Evolutionary conservation across 2,888 invertebrate genomes (phyloP), one percentile per base, ranked within the genome.

Genomic region (Xestia rhomboidea): DNA sequence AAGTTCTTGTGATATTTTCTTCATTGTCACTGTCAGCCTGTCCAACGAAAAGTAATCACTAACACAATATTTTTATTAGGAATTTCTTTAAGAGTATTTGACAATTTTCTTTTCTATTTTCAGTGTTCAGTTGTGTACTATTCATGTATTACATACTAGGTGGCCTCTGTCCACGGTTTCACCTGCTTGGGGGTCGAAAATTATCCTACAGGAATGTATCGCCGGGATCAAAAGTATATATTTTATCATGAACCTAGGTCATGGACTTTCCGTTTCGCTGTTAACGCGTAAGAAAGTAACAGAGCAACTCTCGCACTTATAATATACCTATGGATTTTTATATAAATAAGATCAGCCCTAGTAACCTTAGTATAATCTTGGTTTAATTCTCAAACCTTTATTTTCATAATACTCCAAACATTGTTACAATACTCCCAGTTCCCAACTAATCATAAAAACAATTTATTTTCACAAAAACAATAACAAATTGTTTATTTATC

Each of bases 31-130:
- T 13, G 67, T 38, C 49, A 6, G 44, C 11, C 18, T 63, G n/a
- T 60, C 51, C 18, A 57, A 57, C 46, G 49, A n/a, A 76, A 69
- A 77, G 10, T 54, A 66, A 38, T 76, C 21, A 38, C 49, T 27
- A n/a, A 60, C 30, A 46, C 34, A 69, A 21, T 57, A 60, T 44
- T 66, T 81, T 54, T 81, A 54, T 21, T 38, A 21, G 3, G 15
- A 54, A 24, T 49, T 49, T 74, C 8, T 49, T 64, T 74, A 30
- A 49, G 10, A 49, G 1, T 46, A 3, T 13, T 75, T 41, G 46
- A 34, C 49, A 57, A 18, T 49, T 24, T 44, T 44, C 6, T 11
- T 54, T 41, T 62, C 2, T 15, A 27, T 62, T 38, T 44, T 13
- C 13, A 34, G 10, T 46, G n/a, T 68, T 57, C 27, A 49, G 41